These are phyloP conservation scores for Vanacampus margaritifer DNA, from an alignment of 2,113 vertebrate species.

Conservation along the genomic window DNA sequence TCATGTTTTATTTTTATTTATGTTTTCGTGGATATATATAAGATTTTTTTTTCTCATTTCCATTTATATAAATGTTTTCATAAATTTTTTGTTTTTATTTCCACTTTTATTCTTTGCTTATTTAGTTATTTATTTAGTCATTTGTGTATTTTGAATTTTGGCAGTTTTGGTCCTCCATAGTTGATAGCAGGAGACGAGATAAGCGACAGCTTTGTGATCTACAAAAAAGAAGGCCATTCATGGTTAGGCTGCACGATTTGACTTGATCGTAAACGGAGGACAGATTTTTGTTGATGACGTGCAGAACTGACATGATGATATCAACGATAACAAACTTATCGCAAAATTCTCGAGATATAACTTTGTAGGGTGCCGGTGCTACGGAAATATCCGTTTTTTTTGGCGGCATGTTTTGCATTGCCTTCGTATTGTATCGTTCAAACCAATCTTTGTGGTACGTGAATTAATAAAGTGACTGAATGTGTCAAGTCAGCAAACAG, in stretches of 20 bases:
- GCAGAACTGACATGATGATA: slow-evolving; percentile 14
- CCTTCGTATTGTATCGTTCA: slow-evolving; percentile 26
- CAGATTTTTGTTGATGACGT: no score
- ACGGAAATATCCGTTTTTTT: slow-evolving; percentile 1
- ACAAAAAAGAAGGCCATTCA: slow-evolving; percentile 30
- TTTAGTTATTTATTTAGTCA: no score
- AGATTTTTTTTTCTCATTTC: no score
- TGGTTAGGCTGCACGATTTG: no score
- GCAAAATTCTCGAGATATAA: background rate
- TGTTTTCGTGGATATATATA: no score
- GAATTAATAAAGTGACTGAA: slow-evolving; percentile 30
- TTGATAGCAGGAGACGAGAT: slow-evolving; percentile 15
- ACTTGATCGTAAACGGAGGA: no score
- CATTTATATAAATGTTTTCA: no score
- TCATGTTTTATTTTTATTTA: no score
- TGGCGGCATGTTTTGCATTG: background rate
- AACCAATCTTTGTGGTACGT: background rate
- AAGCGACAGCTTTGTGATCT: slow-evolving; percentile 4
- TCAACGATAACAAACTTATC: slow-evolving; percentile 1
- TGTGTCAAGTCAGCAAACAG: slow-evolving; percentile 18
- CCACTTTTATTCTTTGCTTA: no score
- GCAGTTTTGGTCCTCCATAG: no score
- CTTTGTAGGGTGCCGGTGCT: slow-evolving; percentile 4
- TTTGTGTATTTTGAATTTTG: no score
- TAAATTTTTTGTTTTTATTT: no score